phyloP scores from a whole-genome alignment of 2,797 vertebrate genomes.

The Setipinna tenuifilis region DNA sequence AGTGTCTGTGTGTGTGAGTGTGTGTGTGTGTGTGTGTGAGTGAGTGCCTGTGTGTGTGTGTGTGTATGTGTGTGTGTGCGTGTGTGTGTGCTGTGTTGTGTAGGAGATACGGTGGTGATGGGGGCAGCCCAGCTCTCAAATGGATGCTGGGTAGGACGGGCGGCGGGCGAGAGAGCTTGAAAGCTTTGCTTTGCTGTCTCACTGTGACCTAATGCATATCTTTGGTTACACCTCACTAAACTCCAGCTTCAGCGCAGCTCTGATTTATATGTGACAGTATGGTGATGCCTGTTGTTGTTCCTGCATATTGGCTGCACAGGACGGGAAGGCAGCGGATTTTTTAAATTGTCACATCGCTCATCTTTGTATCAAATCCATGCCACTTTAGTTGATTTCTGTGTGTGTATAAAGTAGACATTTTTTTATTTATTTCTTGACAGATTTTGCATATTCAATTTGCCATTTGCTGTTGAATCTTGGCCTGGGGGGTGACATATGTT shows the following conservation, averaged over 20 bases:
- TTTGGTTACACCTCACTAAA: slow-evolving; percentile 41
- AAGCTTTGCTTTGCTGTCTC: no score
- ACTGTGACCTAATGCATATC: slow-evolving; percentile 21
- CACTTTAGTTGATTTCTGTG: neutral
- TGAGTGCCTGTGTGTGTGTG: no score
- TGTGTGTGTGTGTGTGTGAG: no score
- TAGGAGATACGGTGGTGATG: neutral
- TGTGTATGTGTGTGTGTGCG: no score
- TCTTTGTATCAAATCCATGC: neutral
- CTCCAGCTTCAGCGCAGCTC: slow-evolving; percentile 37
- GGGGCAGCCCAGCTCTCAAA: neutral
- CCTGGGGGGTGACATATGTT: slow-evolving; percentile 2
- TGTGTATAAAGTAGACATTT: no score
- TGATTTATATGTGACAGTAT: slow-evolving; percentile 50
- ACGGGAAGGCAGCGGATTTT: neutral
- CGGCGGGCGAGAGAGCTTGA: no score
- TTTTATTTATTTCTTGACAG: neutral
- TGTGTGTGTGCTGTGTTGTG: neutral
- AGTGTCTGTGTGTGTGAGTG: no score
- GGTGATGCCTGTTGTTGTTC: neutral
- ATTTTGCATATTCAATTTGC: slow-evolving; percentile 17
- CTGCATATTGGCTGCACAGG: neutral
- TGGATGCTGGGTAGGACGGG: neutral
- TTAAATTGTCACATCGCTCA: neutral
- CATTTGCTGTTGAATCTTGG: slow-evolving; percentile 34